Conservation (phyloP, 2,797 vertebrate species). For the Melopsittacus undulatus region DNA sequence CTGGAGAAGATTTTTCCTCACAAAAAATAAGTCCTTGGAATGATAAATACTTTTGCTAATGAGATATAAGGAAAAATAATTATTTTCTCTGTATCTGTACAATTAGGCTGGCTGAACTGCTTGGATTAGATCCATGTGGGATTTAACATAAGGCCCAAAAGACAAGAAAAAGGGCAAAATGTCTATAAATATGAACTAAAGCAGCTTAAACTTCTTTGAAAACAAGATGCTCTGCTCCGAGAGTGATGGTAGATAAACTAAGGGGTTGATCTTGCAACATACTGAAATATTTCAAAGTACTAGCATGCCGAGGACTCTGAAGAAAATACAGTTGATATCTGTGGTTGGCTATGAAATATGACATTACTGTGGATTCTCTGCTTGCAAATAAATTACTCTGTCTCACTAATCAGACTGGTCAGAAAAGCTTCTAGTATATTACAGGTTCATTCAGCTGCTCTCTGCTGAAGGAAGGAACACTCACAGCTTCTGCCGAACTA, state of each 20-base stretch:
- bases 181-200: background rate
- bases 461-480: background rate
- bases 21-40: background rate
- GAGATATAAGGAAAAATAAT: background rate
- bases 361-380: background rate
- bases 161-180: background rate
- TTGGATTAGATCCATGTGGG: background rate
- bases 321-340: background rate
- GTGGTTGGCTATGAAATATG: background rate
- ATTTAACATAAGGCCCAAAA: background rate
- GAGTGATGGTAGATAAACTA: background rate
- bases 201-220: background rate
- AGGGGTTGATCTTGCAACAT: background rate
- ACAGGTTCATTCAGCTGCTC: background rate
- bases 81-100: background rate
- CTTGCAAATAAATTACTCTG: background rate
- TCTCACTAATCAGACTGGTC: background rate
- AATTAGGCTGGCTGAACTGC: background rate
- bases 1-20: background rate
- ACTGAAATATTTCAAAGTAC: background rate
- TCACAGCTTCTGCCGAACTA: background rate
- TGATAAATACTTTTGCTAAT: background rate
- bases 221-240: background rate
- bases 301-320: background rate
- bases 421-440: background rate